A percentile compares a stretch with the other conserved stretches of the same genome.
Evolutionary conservation across 2,888 invertebrate species (phyloP).

Genomic region (Piscicola geometra): DNA sequence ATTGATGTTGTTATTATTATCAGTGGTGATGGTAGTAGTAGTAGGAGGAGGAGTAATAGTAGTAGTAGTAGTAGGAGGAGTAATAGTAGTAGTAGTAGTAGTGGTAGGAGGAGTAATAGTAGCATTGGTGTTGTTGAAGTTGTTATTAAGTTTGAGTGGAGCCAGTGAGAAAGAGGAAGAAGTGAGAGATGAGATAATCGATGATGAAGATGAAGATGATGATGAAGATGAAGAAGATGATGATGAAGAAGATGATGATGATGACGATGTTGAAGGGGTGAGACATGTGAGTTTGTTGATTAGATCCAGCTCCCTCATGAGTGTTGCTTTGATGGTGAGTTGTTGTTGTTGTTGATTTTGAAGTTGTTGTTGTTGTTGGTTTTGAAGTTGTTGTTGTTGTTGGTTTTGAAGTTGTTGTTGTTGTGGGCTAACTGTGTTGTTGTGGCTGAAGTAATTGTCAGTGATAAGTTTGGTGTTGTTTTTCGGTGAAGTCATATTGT

Average conservation of each 20-base stretch:
- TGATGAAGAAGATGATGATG: constrained; percentile 4
- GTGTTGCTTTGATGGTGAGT: too few species aligned
- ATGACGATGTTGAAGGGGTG: neutral
- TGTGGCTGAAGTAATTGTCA: neutral
- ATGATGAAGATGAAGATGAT: constrained; percentile 36
- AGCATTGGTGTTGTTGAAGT: constrained; percentile 38
- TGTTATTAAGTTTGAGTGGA: constrained; percentile 13
- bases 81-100: neutral
- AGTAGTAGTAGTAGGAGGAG: too few species aligned
- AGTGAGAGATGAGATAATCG: constrained; percentile 20
- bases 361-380: too few species aligned
- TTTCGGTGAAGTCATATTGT: neutral
- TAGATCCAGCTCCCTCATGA: neutral
- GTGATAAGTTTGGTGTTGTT: neutral
- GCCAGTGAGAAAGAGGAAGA: neutral
- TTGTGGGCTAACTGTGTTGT: neutral
- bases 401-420: too few species aligned
- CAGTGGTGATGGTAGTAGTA: too few species aligned
- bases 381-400: too few species aligned
- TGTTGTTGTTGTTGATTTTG: too few species aligned
- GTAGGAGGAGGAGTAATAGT: too few species aligned
- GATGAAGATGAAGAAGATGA: constrained; percentile 14
- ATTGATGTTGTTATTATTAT: too few species aligned
- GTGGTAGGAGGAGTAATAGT: constrained; percentile 37
- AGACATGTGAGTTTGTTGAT: neutral